A percentile compares a stretch with the other conserved stretches of the same genome.
Conservation (phyloP, 2,797 vertebrate species). For the Trichosurus vulpecula region DNA sequence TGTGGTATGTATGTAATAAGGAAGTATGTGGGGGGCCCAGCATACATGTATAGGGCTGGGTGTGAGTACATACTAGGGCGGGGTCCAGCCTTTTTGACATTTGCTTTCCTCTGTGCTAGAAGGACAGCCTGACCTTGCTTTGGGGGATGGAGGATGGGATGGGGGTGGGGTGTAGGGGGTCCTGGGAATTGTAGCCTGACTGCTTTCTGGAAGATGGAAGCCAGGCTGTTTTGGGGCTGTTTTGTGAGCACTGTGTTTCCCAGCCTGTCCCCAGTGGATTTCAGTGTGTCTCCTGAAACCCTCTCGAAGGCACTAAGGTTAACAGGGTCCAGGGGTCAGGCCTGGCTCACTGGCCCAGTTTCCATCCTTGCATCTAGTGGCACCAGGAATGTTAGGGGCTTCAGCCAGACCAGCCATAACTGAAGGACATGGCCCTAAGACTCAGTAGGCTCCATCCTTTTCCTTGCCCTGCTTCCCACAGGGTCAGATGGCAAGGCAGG, state of each 20-base stretch:
- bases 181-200: not conserved
- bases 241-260: not conserved
- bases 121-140: not conserved
- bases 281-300: not conserved
- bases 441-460: not conserved
- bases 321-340: not conserved
- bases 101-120: not conserved
- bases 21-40: not conserved
- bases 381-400: not conserved
- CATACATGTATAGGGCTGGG: not conserved
- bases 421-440: not conserved
- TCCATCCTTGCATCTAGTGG: not conserved
- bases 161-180: rapidly evolving
- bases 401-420: not conserved
- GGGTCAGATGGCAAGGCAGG: not conserved
- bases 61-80: not conserved
- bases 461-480: not conserved
- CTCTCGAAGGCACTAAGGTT: not conserved
- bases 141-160: not conserved
- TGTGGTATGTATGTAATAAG: not conserved
- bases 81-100: not conserved
- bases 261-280: too few species aligned
- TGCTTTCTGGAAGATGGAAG: not conserved
- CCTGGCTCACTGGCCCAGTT: not conserved
- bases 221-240: not conserved